Base-by-base conservation (phyloP, 2,113 vertebrate species). In the Planiliza haematocheilus region DNA sequence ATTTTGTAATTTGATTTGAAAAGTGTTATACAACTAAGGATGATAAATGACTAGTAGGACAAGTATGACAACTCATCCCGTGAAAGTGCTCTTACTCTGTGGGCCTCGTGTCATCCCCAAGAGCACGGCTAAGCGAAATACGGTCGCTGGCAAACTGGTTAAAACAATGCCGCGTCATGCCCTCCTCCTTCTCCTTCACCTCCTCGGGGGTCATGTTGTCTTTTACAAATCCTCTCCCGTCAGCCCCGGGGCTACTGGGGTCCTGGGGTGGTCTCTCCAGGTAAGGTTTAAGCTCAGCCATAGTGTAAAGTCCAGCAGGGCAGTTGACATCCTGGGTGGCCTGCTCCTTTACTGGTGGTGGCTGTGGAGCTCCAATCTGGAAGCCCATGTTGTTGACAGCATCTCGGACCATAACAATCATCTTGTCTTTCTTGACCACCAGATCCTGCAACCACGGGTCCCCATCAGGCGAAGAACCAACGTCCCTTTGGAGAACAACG, bases 141-240 rank as follows among this genome's bases (percentile, higher is more conserved):
- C 90, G 96, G 84, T 98, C 97, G 20, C 96, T 98, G 89, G 96
- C 97, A 70, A 96, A 99, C 88, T 97, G 96, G 56, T 99, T 99
- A 91, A 99, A 99, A 67, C 98, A 99, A 80, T 99, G 96, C 12
- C 96, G 95, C n/a, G 93, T 95, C 48, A 96, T 96, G 11, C 97
- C 97, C 0, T 84, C 86, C 12, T 95, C 94, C 84, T 97, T 99
- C 81, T 98, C 97, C 79, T 94, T 94, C 16, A 86, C 92, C 86
- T 99, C 96, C 64, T 93, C 92, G 0, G 92, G 81, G 0, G 89
- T 93, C 95, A 97, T 93, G 0, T 20, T 18, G 0, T 89, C 93
- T 56, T 96, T 93, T 49, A 92, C 83, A 91, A 97, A 98, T 0
- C 91, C 86, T 50, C 83, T 94, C 2, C 95, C 97, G 0, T 95